phyloP scores from a whole-genome alignment of 2,113 vertebrate genomes.

The Pogonocichla stellata region DNA sequence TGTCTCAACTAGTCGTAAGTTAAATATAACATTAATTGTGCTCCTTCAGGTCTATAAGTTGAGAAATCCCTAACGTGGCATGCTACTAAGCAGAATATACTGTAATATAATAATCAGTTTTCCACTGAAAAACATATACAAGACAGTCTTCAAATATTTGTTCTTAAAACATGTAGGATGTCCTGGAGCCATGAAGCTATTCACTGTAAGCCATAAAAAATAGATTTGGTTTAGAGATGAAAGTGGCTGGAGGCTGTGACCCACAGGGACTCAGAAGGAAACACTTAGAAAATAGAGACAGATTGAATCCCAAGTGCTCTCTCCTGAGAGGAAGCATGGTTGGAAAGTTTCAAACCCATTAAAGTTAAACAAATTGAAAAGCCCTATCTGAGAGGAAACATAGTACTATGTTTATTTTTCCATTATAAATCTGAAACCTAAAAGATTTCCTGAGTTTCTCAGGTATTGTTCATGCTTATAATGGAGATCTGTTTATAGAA shows the following conservation, averaged over 20 bases:
- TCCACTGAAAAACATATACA: slow-evolving; percentile 4
- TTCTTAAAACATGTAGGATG: slow-evolving; percentile 29
- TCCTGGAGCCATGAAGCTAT: slow-evolving; percentile 5
- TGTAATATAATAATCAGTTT: slow-evolving; percentile 17
- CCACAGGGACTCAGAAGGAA: slow-evolving; percentile 49
- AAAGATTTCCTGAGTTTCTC: slow-evolving; percentile 63
- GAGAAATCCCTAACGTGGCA: not conserved
- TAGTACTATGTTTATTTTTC: slow-evolving; percentile 70
- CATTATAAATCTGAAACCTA: slow-evolving; percentile 52
- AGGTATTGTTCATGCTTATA: slow-evolving; percentile 62
- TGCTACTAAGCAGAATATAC: not conserved
- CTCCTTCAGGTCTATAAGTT: not conserved
- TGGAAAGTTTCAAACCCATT: slow-evolving; percentile 61
- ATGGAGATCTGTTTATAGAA: slow-evolving; percentile 65
- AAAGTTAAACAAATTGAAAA: slow-evolving; percentile 66
- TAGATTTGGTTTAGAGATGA: not conserved
- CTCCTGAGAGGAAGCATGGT: slow-evolving; percentile 40
- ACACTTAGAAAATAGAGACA: slow-evolving; percentile 47
- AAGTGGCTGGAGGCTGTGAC: slow-evolving; percentile 36
- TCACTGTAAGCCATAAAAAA: slow-evolving; percentile 13
- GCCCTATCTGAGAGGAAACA: slow-evolving; percentile 70
- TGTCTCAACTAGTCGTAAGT: not conserved
- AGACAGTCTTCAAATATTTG: slow-evolving; percentile 25
- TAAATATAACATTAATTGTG: slow-evolving; percentile 24
- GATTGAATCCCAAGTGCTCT: slow-evolving; percentile 45